Base-by-base conservation (phyloP, 2,888 invertebrate species). In the Eupithecia abbreviata region DNA sequence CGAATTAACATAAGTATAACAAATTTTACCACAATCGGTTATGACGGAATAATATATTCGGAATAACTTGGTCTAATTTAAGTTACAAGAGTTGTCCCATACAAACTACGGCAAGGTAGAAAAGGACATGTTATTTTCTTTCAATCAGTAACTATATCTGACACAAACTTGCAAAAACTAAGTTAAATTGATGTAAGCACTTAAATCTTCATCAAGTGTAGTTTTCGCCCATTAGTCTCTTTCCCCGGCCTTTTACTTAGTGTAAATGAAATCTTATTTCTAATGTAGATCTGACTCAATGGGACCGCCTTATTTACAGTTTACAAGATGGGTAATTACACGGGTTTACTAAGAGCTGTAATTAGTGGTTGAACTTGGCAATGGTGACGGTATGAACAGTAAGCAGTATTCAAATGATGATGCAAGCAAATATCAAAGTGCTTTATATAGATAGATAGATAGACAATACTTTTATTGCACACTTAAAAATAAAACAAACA, bases 251-350 rank as follows among this genome's bases (percentile, higher is more conserved):
- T 62, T 62, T 30, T 12, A 62, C 62, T 62, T 62, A 62, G 30
- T 49, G 65, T 67, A 62, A 51, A 13, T 9, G 41, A 69, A 51
- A 72, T 74, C 73, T 76, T 74, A 72, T 71, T 74, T 76, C 67
- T 75, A 75, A 75, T 76, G 72, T 73, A 72, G 72, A 72, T 74
- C 74, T 75, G 77, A 80, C 75, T 79, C 77, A 75, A 69, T 76
- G 18, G 51, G 65, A 18, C 77, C 75, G 75, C 79, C 78, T 78
- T 77, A 68, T 79, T 77, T 81, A 76, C 73, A 66, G 74, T 74
- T 77, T 70, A 79, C 80, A 79, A 77, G 78, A 71, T 73, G 71
- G 75, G 74, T 82, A 82, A 82, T 81, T 82, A 80, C 77, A 79
- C 68, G 71, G 72, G 75, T 80, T 78, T 78, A 73, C 67, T 72